These are phyloP conservation scores for Jaculus jaculus DNA, from an alignment of 2,113 vertebrate species.

Conservation along the genomic window DNA sequence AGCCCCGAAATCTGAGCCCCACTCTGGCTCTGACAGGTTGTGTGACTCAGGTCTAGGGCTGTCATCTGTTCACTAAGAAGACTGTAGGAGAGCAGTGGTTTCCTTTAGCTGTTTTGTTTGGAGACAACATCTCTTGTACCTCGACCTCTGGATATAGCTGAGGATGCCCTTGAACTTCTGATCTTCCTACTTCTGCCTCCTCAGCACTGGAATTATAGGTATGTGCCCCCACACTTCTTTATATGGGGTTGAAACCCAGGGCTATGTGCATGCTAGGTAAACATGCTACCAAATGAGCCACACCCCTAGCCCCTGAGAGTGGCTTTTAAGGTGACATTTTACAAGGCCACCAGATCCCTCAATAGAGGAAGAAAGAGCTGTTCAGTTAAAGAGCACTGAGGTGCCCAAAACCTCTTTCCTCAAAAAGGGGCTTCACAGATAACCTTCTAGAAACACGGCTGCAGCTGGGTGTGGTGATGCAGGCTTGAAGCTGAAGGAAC, in stretches of 20 bases:
- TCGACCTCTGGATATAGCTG: too few species aligned
- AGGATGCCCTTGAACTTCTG: too few species aligned
- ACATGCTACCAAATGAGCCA: too few species aligned
- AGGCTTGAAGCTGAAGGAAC: background rate
- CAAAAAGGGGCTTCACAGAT: background rate
- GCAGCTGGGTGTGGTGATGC: background rate
- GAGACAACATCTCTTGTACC: too few species aligned
- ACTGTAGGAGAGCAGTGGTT: background rate
- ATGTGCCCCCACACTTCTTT: too few species aligned
- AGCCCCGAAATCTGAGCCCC: background rate
- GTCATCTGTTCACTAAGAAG: background rate
- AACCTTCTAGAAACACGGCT: background rate
- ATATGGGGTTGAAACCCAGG: too few species aligned
- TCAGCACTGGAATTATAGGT: too few species aligned
- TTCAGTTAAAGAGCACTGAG: background rate
- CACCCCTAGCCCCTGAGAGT: too few species aligned
- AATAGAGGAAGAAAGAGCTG: background rate
- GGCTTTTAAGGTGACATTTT: background rate
- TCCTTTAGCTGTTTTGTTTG: background rate
- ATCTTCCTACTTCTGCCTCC: too few species aligned
- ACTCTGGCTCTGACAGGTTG: background rate
- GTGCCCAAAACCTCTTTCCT: background rate
- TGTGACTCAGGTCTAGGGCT: background rate
- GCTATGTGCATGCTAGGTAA: too few species aligned
- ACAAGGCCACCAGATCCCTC: background rate